Percentiles rank a stretch among this genome's conserved stretches.
phyloP scores from a whole-genome alignment of 2,113 vertebrate genomes.

The Cryptotis parvus region DNA sequence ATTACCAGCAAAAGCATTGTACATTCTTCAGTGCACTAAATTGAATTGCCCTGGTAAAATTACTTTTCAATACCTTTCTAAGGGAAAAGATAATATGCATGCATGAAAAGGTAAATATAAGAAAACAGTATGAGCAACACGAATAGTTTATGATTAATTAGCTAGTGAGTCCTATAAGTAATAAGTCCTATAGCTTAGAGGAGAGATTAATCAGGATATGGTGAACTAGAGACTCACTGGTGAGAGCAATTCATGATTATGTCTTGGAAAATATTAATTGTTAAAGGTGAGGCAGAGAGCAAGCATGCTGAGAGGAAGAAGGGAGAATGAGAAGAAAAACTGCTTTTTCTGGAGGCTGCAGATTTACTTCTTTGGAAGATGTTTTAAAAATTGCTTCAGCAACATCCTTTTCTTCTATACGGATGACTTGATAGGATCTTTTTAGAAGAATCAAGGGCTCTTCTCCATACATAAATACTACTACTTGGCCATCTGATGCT shows the following conservation, averaged over 20 bases:
- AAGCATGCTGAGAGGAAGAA: not conserved
- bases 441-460: not conserved
- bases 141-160: conserved; percentile 63
- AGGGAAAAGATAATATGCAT: conserved; percentile 39
- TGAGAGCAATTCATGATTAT: not conserved
- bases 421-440: not conserved
- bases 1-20: not conserved
- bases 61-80: conserved; percentile 50
- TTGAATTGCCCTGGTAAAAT: conserved; percentile 51
- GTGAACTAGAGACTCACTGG: not conserved
- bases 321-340: not conserved
- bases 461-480: not conserved
- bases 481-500: not conserved
- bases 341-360: not conserved
- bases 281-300: not conserved
- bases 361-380: not conserved
- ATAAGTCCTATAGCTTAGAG: conserved; percentile 26
- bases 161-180: not conserved
- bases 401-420: not conserved
- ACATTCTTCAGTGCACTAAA: not conserved
- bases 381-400: not conserved
- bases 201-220: conserved; percentile 53
- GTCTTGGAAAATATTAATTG: conserved; percentile 11
- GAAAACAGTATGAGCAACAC: not conserved
- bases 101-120: conserved; percentile 53